A percentile compares a stretch with the other conserved stretches of the same genome.
These are phyloP conservation scores for Clavelina lepadiformis DNA, from an alignment of 23 tunicate genomes.

Conservation along the genomic window DNA sequence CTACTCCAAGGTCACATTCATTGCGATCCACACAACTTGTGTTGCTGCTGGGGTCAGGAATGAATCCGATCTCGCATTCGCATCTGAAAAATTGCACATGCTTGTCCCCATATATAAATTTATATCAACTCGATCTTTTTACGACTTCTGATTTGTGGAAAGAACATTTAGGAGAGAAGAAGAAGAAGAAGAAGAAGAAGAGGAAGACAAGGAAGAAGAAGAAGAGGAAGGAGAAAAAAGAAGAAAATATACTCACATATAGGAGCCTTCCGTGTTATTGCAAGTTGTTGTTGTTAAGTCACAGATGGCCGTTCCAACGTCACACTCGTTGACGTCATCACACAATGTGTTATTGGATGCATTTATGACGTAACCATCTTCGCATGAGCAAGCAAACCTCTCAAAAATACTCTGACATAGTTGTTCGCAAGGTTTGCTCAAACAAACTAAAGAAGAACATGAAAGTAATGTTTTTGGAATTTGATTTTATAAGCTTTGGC, in stretches of 20 bases:
- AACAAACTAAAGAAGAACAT: conserved; percentile 13
- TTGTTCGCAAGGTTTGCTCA: conserved; percentile 3
- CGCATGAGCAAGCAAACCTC: conserved; percentile 20
- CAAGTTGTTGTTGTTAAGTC: conserved; percentile 7
- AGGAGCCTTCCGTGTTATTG: conserved; percentile 8
- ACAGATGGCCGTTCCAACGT: conserved; percentile 2
- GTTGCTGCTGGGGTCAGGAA: neutral
- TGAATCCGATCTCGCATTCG: conserved; percentile 10
- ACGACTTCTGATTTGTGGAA: too few relatives aligned
- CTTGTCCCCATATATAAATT: too few relatives aligned
- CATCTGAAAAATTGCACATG: conserved; percentile 5
- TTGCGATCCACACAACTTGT: conserved; percentile 32
- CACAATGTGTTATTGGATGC: conserved; percentile 3
- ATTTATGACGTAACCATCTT: conserved; percentile 16
- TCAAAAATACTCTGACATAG: neutral
- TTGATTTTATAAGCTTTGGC: too few relatives aligned
- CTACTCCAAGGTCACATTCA: conserved; percentile 23
- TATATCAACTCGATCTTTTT: too few relatives aligned
- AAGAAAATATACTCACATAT: neutral
- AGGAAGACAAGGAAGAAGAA: neutral
- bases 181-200: too few relatives aligned
- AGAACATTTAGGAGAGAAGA: too few relatives aligned
- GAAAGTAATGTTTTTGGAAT: too few relatives aligned
- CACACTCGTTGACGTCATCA: conserved; percentile 48
- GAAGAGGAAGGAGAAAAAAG: neutral